These are phyloP conservation scores for Philhelius pedissequus DNA, from an alignment of 2,888 invertebrate species.

Conservation along the genomic window DNA sequence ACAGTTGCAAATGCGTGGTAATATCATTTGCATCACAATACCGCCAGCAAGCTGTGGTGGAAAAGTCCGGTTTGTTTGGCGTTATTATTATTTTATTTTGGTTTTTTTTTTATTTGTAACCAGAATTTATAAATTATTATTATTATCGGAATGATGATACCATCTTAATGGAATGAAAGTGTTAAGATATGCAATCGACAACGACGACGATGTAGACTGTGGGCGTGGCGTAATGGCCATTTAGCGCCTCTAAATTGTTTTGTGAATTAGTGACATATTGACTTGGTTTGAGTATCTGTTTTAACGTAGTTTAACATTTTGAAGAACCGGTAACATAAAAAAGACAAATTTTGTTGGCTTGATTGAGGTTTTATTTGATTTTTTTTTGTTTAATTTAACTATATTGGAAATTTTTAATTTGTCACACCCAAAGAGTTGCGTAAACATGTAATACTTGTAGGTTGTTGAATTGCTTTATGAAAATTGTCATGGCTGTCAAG, in stretches of 20 bases:
- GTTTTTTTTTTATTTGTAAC: neutral
- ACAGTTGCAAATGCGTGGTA: slow-evolving; percentile 32
- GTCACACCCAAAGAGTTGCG: too few relatives aligned
- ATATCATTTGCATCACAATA: slow-evolving; percentile 50
- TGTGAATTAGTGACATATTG: slow-evolving; percentile 1
- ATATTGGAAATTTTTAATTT: too few relatives aligned
- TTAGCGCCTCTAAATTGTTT: slow-evolving; percentile 24
- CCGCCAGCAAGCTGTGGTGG: neutral
- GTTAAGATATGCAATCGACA: neutral
- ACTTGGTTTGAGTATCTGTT: neutral
- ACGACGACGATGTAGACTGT: too few relatives aligned
- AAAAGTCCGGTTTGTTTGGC: slow-evolving; percentile 23
- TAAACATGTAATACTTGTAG: too few relatives aligned
- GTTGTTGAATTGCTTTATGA: too few relatives aligned
- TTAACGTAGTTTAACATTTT: slow-evolving; percentile 4
- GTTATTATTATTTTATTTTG: too few relatives aligned
- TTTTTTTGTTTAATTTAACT: neutral
- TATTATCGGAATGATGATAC: neutral
- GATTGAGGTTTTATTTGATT: neutral
- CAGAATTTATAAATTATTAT: neutral
- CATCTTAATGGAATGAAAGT: slow-evolving; percentile 40
- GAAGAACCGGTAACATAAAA: slow-evolving; percentile 2
- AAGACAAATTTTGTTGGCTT: neutral
- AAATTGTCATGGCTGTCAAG: too few relatives aligned
- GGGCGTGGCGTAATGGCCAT: slow-evolving; percentile 7